Conservation (phyloP, 1,140 invertebrate genomes). For the Drosophila saltans region DNA sequence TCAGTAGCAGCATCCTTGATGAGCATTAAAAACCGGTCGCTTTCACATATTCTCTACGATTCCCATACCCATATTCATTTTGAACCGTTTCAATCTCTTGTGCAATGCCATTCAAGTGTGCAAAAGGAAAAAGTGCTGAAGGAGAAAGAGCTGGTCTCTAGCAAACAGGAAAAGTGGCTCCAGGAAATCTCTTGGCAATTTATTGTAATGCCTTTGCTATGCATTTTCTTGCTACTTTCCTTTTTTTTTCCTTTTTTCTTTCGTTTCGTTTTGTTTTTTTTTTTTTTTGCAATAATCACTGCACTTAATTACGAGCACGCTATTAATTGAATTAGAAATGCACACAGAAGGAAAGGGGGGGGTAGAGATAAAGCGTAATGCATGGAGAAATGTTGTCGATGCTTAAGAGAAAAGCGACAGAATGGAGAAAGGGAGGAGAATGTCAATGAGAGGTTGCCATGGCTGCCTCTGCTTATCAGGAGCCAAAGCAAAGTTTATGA, state of each 20-base stretch:
- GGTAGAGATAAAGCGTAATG: background rate
- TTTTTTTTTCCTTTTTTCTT: slow-evolving; percentile 28
- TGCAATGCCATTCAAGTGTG: slow-evolving; percentile 15
- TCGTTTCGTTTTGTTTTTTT: slow-evolving; percentile 14
- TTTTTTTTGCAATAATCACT: slow-evolving; percentile 56
- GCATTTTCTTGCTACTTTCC: slow-evolving; percentile 9
- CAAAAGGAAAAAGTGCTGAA: background rate
- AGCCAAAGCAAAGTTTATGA: slow-evolving; percentile 19
- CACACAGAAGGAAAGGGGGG: background rate
- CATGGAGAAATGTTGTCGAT: slow-evolving; percentile 32
- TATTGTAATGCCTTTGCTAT: slow-evolving; percentile 45
- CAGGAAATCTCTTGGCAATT: slow-evolving; percentile 17
- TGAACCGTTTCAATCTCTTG: slow-evolving; percentile 5
- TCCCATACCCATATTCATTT: background rate
- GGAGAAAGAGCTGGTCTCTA: background rate
- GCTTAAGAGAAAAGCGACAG: background rate
- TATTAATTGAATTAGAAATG: slow-evolving; percentile 57
- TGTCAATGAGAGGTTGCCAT: slow-evolving; percentile 21
- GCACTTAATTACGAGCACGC: slow-evolving; percentile 52
- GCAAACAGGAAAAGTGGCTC: slow-evolving; percentile 8
- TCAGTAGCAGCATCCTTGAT: slow-evolving; percentile 36
- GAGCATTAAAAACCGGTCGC: slow-evolving; percentile 43
- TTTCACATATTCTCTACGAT: slow-evolving; percentile 28
- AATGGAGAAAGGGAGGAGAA: background rate
- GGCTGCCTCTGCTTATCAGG: slow-evolving; percentile 11